These are phyloP conservation scores for Karalla daura DNA, from an alignment of 2,797 vertebrate species.

Conservation along the genomic window DNA sequence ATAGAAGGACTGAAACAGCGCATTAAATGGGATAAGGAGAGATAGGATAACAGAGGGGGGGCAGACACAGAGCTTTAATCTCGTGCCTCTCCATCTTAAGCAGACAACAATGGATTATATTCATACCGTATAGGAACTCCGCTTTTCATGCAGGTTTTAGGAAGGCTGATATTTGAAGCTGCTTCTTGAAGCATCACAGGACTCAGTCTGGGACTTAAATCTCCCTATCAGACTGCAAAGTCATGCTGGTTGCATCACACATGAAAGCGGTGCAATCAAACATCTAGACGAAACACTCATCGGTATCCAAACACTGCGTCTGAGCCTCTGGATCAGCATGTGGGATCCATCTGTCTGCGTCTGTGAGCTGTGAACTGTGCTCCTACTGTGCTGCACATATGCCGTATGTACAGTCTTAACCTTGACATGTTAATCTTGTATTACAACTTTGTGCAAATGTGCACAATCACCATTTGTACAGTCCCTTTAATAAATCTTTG, in stretches of 20 bases:
- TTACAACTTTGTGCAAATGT: too few relatives aligned
- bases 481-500: too few relatives aligned
- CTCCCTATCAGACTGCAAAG: neutral
- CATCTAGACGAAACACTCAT: constrained; percentile 26
- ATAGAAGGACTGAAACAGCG: neutral
- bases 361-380: neutral
- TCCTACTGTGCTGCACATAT: neutral
- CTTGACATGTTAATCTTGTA: too few relatives aligned
- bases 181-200: constrained; percentile 13
- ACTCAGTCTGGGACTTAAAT: constrained; percentile 6
- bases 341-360: neutral
- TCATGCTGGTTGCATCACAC: constrained; percentile 18
- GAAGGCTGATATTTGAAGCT: constrained; percentile 6
- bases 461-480: too few relatives aligned
- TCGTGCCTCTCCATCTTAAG: neutral
- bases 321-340: neutral
- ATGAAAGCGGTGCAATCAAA: constrained; percentile 11
- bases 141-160: constrained; percentile 12
- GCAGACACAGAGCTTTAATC: neutral
- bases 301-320: constrained; percentile 19
- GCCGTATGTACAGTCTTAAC: neutral
- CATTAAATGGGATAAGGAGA: neutral
- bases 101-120: constrained; percentile 24
- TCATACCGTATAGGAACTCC: constrained; percentile 5
- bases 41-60: neutral